Evolutionary conservation across 2,797 vertebrate species (phyloP).

Genomic region (Scolopax rusticola): DNA sequence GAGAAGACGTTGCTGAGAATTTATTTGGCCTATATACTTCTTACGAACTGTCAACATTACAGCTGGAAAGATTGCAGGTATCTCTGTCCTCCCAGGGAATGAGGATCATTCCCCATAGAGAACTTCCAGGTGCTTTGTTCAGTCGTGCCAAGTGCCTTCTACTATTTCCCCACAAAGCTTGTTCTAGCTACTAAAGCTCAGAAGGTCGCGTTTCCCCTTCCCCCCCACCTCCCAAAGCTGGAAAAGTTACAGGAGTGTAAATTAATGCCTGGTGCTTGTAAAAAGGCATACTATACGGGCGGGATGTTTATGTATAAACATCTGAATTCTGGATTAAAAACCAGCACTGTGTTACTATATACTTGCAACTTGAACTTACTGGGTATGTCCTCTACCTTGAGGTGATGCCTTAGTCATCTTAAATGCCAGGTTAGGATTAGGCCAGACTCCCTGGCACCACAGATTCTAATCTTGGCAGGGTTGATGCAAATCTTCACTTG

Average conservation of each 20-base stretch:
- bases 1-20: conserved; percentile 11
- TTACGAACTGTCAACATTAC: not conserved
- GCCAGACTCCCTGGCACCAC: conserved; percentile 62
- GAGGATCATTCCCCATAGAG: not conserved
- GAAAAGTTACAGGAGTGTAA: conserved; percentile 14
- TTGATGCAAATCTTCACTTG: conserved; percentile 15
- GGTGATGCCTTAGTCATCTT: conserved; percentile 37
- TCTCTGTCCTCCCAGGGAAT: not conserved
- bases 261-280: conserved; percentile 15
- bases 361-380: not conserved
- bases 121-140: conserved; percentile 49
- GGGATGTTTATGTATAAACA: conserved; percentile 23
- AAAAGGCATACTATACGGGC: conserved; percentile 2
- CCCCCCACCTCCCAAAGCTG: not conserved
- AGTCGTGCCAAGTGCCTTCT: conserved; percentile 61
- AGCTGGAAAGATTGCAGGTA: conserved; percentile 17
- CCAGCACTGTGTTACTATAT: not conserved
- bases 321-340: conserved; percentile 11
- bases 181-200: not conserved
- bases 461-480: conserved; percentile 40
- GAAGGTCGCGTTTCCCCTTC: conserved; percentile 13
- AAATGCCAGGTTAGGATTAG: conserved; percentile 36
- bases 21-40: not conserved
- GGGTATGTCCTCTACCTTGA: conserved; percentile 42
- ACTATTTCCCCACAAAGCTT: conserved; percentile 3